Evolutionary conservation across 2,888 invertebrate species (phyloP), one percentile per base, ranked within the genome.

Genomic region (Micoletzkya japonica): DNA sequence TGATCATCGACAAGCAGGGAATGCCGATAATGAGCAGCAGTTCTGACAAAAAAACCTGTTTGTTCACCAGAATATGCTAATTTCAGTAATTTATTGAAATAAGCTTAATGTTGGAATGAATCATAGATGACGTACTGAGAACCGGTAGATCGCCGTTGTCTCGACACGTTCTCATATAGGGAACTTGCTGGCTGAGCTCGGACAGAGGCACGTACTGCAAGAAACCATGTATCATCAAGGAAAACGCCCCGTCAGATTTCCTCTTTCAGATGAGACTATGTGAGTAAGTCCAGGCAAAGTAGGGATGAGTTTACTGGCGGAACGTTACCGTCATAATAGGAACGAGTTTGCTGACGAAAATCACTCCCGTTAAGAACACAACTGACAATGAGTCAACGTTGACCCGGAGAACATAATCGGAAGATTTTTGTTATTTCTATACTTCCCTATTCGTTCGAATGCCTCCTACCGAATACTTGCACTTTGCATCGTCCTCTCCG

Each of bases 1-100:
- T 44, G 7, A 75, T 73, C 61, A 77, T 34, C 30, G 76, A 59
- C 10, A 76, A 37, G 44, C 73, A 76, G 10, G 76, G 76, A n/a
- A 79, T 75, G 20, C 74, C 76, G 70, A 79, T 77, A 10, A 77
- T 73, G 17, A 77, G 54, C 20, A 74, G 59, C 2, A 78, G 67
- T 72, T 75, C 78, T 78, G 68, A 64, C 67, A 68, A 28, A 17
- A 50, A 30, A 63, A 54, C 64, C 54, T n/a, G n/a, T n/a, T n/a
- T n/a, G n/a, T n/a, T n/a, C n/a, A n/a, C n/a, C n/a, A n/a, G n/a
- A n/a, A n/a, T n/a, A n/a, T n/a, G n/a, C n/a, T n/a, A n/a, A n/a
- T n/a, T n/a, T 52, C 17, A 4, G 24, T 3, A 14, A 50, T n/a
- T 20, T 50, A 17, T n/a, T 4, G 50, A 50, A 24, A 50, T n/a